Percentiles rank a stretch among this genome's conserved stretches.
Conservation (phyloP, 2,113 vertebrate species). For the Prunella fulvescens region DNA sequence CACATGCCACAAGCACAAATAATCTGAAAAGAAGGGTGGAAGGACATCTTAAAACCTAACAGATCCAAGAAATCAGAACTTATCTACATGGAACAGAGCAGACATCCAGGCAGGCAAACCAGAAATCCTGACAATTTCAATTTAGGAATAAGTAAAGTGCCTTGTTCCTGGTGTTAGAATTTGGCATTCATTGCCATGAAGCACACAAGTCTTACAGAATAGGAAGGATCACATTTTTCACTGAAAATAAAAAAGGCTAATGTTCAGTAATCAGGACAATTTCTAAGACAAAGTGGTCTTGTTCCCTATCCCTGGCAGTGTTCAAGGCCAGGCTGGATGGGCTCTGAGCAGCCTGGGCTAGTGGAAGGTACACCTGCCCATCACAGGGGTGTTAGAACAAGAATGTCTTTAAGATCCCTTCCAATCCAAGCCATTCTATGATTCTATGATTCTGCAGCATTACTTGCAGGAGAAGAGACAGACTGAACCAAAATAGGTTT, state of each 20-base stretch:
- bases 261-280: not conserved
- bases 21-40: not conserved
- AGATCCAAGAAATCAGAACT: not conserved
- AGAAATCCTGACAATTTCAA: not conserved
- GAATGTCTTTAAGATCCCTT: not conserved
- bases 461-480: not conserved
- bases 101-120: not conserved
- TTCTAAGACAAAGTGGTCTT: not conserved
- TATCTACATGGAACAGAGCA: not conserved
- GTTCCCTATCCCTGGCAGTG: not conserved
- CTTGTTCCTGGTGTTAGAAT: not conserved
- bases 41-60: not conserved
- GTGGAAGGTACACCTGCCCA: not conserved
- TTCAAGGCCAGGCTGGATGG: not conserved
- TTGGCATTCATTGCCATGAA: not conserved
- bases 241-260: not conserved
- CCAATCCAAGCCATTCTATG: not conserved
- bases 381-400: not conserved
- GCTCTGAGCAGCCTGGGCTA: not conserved
- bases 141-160: not conserved
- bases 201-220: not conserved
- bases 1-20: not conserved
- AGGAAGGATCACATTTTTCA: not conserved
- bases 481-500: not conserved
- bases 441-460: not conserved